Percentiles rank a stretch among this genome's conserved stretches.
Conservation (phyloP, 1,140 invertebrate species). For the Drosophila serrata region DNA sequence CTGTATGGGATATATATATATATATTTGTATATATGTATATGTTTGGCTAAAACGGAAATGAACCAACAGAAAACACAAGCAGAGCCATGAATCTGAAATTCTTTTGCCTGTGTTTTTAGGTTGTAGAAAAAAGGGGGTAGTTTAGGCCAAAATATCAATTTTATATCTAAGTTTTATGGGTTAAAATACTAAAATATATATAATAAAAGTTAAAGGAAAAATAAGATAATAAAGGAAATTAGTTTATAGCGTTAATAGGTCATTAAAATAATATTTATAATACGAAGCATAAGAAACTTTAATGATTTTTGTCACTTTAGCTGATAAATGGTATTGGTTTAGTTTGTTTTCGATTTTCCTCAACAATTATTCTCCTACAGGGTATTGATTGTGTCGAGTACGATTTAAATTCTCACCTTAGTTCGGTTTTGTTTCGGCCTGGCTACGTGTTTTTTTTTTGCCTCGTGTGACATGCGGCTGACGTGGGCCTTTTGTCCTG, state of each 20-base stretch:
- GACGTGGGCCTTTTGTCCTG: slow-evolving; percentile 59
- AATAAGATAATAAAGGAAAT: neutral
- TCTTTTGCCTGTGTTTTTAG: slow-evolving; percentile 40
- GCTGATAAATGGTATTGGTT: neutral
- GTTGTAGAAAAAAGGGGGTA: neutral
- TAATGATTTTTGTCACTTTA: neutral
- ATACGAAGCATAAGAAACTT: too few species aligned
- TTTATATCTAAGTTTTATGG: too few species aligned
- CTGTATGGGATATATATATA: slow-evolving; percentile 2
- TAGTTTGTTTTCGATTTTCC: neutral
- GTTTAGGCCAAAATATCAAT: neutral
- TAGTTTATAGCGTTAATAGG: neutral
- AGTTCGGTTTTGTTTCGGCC: slow-evolving; percentile 20
- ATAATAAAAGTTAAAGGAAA: too few species aligned
- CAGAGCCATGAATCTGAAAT: slow-evolving; percentile 79
- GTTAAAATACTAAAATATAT: neutral
- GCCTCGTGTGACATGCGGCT: slow-evolving; percentile 74
- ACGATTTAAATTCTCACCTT: neutral
- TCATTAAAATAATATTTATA: neutral
- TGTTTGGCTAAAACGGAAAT: slow-evolving; percentile 67
- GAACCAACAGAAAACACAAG: slow-evolving; percentile 72
- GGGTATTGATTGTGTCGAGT: neutral
- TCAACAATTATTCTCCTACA: neutral
- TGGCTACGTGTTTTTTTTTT: slow-evolving; percentile 57
- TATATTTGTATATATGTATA: slow-evolving; percentile 30